Evolutionary conservation across 2,888 invertebrate genomes (phyloP), one percentile per base, ranked within the genome.

Genomic region (Drosophila lacicola): DNA sequence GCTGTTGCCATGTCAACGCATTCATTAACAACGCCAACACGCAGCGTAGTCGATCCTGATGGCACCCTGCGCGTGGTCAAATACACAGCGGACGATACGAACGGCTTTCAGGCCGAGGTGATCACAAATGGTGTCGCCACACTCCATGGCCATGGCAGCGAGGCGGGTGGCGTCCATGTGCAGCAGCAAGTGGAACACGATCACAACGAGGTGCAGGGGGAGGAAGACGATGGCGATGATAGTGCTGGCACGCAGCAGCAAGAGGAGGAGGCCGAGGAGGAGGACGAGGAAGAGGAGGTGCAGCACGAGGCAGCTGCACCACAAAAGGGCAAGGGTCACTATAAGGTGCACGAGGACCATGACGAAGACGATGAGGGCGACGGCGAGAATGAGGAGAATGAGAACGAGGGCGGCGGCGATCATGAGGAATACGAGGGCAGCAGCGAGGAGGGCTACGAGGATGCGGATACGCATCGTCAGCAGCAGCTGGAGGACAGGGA

Each of bases 51-150:
- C 41, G 96, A 96, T 90, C 95, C 96, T 42, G 96, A 96, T 90
- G 96, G 96, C 74, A 94, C 94, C 64, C 93, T 96, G 61, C 93
- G 96, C 80, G 94, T 95, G 51, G 96, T 96, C 45, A 94, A 94
- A 82, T 96, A 96, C 87, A 95, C 95, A 1, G 96, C 96, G 10
- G 96, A 96, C 91, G 94, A 95, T 56, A 93, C 94, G 81, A 95
- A 95, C 86, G 96, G 96, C 44, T 96, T 96, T 93, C 95, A 95
- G 93, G 96, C 93, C 17, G 90, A 92, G 82, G 91, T 93, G 25
- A 90, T 91, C 60, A 90, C 90, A 29, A 90, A 92, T 70, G 92
- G 92, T 33, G 83, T 91, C 34, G 77, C 88, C 34, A 79, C 84
- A 11, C 62, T 88, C 57, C 90, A 92, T 63, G 91, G 91, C 46